A percentile compares a stretch with the other conserved stretches of the same genome.
Evolutionary conservation across 2,888 invertebrate genomes (phyloP).

Genomic region (Dichetophora obliterata): DNA sequence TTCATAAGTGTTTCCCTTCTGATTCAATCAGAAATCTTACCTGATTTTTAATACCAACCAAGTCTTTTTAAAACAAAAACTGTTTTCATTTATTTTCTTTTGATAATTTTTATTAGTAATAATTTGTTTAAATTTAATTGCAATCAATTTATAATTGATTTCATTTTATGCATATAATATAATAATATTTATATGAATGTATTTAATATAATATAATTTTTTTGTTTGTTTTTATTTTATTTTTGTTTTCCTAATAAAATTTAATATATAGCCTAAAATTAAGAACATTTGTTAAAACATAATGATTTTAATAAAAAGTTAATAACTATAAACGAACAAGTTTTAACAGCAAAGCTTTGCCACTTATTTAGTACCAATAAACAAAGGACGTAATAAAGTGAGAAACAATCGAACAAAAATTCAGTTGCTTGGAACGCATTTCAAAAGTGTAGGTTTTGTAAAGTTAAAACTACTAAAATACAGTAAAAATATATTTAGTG

Average conservation of each 20-base stretch:
- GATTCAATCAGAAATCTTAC: too few species aligned
- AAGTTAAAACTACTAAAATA: not conserved
- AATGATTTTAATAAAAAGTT: not conserved
- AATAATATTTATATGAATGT: slow-evolving; percentile 27
- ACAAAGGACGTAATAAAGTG: not conserved
- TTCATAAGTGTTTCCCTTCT: too few species aligned
- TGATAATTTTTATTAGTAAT: slow-evolving; percentile 41
- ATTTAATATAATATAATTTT: slow-evolving; percentile 25
- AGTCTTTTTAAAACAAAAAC: slow-evolving; percentile 19
- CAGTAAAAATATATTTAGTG: not conserved
- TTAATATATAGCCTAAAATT: not conserved
- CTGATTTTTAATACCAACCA: too few species aligned
- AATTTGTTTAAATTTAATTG: slow-evolving; percentile 40
- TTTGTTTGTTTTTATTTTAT: slow-evolving; percentile 42
- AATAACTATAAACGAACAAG: not conserved
- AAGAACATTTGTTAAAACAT: not conserved
- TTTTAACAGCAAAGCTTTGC: not conserved
- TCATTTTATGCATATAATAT: slow-evolving; percentile 31
- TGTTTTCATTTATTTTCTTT: slow-evolving; percentile 20
- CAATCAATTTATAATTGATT: slow-evolving; percentile 40
- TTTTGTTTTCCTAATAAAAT: slow-evolving; percentile 26
- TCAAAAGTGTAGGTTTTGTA: not conserved
- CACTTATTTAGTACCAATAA: not conserved
- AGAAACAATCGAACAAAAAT: not conserved
- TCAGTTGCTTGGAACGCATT: not conserved